Evolutionary conservation across 2,797 vertebrate species (phyloP).

Genomic region (Chelidonichthys spinosus): DNA sequence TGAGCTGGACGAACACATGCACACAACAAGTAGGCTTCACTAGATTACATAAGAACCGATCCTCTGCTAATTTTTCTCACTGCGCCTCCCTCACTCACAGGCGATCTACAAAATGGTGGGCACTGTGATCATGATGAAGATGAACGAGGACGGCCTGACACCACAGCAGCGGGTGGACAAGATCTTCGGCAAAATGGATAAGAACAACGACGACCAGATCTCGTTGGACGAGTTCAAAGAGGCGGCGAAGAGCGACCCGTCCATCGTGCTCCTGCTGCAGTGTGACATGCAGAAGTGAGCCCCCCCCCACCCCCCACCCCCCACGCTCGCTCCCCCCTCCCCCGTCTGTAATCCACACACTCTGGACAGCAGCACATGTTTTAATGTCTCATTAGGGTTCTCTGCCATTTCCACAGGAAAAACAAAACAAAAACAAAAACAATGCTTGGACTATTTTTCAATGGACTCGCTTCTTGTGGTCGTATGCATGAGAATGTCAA

Average conservation of each 20-base stretch:
- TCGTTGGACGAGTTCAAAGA: slow-evolving; percentile 98
- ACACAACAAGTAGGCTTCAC: slow-evolving; percentile 11
- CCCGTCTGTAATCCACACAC: slow-evolving; percentile 74
- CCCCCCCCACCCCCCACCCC: slow-evolving; percentile 26
- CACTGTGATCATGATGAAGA: slow-evolving; percentile 99
- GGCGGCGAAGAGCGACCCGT: slow-evolving; percentile 95
- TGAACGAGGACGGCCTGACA: slow-evolving; percentile 97
- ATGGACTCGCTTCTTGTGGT: slow-evolving; percentile 99
- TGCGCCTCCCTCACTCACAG: slow-evolving; percentile 77
- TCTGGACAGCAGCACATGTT: slow-evolving; percentile 95
- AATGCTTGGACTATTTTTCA: slow-evolving; percentile 99
- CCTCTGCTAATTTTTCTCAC: slow-evolving; percentile 50
- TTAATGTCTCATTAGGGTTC: slow-evolving; percentile 95
- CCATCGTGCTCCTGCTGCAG: slow-evolving; percentile 97
- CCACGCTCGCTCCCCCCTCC: slow-evolving; percentile 51
- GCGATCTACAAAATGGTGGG: slow-evolving; percentile 99
- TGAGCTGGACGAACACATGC: slow-evolving; percentile 16
- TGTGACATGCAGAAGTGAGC: slow-evolving; percentile 98
- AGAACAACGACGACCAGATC: slow-evolving; percentile 99
- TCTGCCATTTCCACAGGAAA: slow-evolving; percentile 93
- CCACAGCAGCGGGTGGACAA: slow-evolving; percentile 96
- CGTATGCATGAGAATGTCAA: slow-evolving; percentile 99
- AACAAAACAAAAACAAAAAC: slow-evolving; percentile 56
- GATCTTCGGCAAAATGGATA: slow-evolving; percentile 99
- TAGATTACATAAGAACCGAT: slow-evolving; percentile 38